Percentiles rank a stretch among this genome's conserved stretches.
Evolutionary conservation across 2,113 vertebrate species (phyloP).

Genomic region (Hiodon tergisus): DNA sequence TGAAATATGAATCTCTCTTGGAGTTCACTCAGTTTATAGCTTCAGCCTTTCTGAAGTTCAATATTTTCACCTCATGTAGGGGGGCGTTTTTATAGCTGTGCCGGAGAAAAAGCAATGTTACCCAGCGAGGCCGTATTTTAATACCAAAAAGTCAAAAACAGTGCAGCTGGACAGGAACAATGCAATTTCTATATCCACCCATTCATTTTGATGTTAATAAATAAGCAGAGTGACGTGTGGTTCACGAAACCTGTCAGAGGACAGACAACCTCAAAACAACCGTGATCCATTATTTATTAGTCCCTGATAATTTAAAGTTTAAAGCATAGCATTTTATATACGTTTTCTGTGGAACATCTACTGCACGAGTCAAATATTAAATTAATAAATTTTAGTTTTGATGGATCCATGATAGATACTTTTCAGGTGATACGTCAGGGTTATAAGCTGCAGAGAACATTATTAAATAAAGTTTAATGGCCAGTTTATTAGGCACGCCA

Average conservation of each 20-base stretch:
- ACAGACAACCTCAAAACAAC: background rate
- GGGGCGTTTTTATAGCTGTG: background rate
- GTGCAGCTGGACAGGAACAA: background rate
- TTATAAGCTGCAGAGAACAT: background rate
- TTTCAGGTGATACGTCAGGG: background rate
- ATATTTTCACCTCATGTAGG: background rate
- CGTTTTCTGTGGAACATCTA: too few species aligned
- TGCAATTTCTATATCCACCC: background rate
- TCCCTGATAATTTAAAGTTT: background rate
- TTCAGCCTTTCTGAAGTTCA: background rate
- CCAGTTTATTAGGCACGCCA: too few species aligned
- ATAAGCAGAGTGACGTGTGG: background rate
- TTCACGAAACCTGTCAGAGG: background rate
- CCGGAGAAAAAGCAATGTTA: background rate
- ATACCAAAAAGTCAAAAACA: constrained; percentile 7
- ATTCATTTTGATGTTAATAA: constrained; percentile 10
- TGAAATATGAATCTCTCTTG: background rate
- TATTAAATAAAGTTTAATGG: too few species aligned
- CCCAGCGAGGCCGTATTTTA: background rate
- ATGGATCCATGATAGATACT: background rate
- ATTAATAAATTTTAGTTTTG: too few species aligned
- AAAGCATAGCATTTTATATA: background rate
- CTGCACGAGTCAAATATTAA: too few species aligned
- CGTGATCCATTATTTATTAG: background rate
- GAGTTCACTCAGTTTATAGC: background rate